Base-by-base conservation (phyloP, 2,797 vertebrate species). In the Sebastes diploproa region DNA sequence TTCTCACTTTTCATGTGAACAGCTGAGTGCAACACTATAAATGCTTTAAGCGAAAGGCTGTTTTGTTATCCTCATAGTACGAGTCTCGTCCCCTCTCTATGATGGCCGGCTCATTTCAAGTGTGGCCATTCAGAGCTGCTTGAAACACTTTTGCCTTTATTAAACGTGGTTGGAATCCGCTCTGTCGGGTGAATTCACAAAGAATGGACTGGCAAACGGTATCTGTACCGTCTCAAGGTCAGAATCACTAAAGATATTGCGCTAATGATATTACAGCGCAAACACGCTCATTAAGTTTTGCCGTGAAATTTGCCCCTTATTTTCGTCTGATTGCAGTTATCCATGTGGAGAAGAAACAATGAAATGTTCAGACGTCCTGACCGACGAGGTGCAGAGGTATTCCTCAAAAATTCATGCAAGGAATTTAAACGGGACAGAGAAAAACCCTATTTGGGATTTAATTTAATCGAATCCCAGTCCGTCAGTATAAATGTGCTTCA, bases 401-500 rank as follows among this genome's bases (percentile, higher is more conserved):
- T 25, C 0, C 55, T 58, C 22, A 58, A 58, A 58, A 14, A 0
- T 34, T 62, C 60, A 61, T 0, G 10, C n/a, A 1, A 34, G 30
- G 60, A 22, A 34, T 22, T 34, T 22, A 34, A 63, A 32, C 9
- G 1, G 30, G 27, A 29, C 16, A 32, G 16, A 30, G 59, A 61
- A 0, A 20, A 61, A 22, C 30, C 60, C 32, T 63, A 38, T 63
- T 38, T 38, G n/a, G 61, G 2, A 38, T 63, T 63, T 22, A 14
- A 36, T 22, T 1, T 38, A 38, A 38, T 38, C 2, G 5, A 38
- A 34, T 63, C 60, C 32, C 60, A 63, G n/a, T 23, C 61, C 1
- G 61, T 63, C 61, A 63, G 61, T 38, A 36, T 23, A 23, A 63
- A 36, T 63, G 50, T 52, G 61, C 61, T 23, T 63, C n/a, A 63